These are phyloP conservation scores for Sesamia inferens DNA, from an alignment of 2,888 invertebrate species.

Conservation along the genomic window DNA sequence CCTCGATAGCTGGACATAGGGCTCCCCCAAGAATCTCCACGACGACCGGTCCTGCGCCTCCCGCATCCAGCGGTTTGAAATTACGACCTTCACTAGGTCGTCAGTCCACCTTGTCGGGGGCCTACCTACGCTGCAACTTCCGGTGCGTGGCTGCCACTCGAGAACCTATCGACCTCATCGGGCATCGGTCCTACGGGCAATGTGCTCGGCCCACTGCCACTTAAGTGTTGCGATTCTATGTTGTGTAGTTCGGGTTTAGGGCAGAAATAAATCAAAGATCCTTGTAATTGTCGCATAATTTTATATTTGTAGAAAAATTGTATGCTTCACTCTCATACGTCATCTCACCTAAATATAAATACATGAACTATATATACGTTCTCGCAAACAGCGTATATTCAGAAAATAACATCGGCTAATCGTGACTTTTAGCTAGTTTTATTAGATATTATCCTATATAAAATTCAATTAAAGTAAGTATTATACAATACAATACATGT, in stretches of 20 bases:
- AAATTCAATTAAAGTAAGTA: slow-evolving; percentile 82
- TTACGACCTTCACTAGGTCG: no score
- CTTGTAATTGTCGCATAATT: slow-evolving; percentile 84
- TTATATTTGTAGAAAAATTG: slow-evolving; percentile 90
- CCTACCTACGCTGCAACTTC: no score
- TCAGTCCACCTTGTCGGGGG: no score
- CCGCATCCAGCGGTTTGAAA: no score
- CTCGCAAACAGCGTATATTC: slow-evolving; percentile 86
- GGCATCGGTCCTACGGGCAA: no score
- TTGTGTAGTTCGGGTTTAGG: neutral
- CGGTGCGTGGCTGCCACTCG: no score
- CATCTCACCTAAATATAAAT: slow-evolving; percentile 87
- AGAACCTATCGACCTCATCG: no score
- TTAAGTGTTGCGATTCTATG: no score
- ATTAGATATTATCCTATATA: slow-evolving; percentile 78
- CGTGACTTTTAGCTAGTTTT: slow-evolving; percentile 88
- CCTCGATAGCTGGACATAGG: no score
- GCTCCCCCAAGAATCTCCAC: no score
- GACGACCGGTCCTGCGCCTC: no score
- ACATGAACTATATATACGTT: slow-evolving; percentile 82
- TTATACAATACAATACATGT: slow-evolving; percentile 82
- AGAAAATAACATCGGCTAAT: slow-evolving; percentile 90
- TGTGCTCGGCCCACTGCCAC: no score
- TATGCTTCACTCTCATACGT: slow-evolving; percentile 86
- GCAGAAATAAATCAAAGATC: slow-evolving; percentile 62